Base-by-base conservation (phyloP, 1,140 invertebrate genomes). In the Dendrolimus kikuchii region DNA sequence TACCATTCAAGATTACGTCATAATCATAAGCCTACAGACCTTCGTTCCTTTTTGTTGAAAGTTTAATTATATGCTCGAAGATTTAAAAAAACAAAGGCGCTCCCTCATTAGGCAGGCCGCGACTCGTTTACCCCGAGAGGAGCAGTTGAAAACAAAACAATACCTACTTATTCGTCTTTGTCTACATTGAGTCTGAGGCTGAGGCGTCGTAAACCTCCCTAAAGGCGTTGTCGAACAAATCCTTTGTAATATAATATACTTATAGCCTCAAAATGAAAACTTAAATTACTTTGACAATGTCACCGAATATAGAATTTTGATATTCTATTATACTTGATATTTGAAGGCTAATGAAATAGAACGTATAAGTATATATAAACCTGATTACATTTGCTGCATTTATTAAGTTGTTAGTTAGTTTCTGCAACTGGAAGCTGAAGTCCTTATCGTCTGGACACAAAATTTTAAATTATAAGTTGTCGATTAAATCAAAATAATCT, bases 201-300 rank as follows among this genome's bases (percentile, higher is more conserved):
- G 23, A 23, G 54, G 53, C 59, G 54, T 67, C 64, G 63, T 71
- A 51, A 56, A 60, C 50, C 62, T 60, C 41, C 46, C 39, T 9
- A 60, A 64, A 71, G 61, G 61, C 68, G 62, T 74, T 65, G 65
- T 68, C 61, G 55, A 72, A 70, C 67, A 68, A 77, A 69, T 70
- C 72, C 74, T 78, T 78, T 76, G 73, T 73, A 72, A 76, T 58
- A 64, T 61, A 61, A 69, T 49, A 57, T 65, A 68, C 60, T 56
- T 67, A 62, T 55, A 60, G 68, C 60, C 55, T 63, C 49, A 62
- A 64, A 68, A 75, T 75, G 65, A 64, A 73, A 78, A 75, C 69
- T 78, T 75, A 69, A 77, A 81, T 78, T 78, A 76, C 68, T 64
- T 68, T 51, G 40, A 49, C 64, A 74, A 68, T 65, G 52, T 57